Conservation (phyloP, 2,888 invertebrate species). For the Heterodera filipjevi region DNA sequence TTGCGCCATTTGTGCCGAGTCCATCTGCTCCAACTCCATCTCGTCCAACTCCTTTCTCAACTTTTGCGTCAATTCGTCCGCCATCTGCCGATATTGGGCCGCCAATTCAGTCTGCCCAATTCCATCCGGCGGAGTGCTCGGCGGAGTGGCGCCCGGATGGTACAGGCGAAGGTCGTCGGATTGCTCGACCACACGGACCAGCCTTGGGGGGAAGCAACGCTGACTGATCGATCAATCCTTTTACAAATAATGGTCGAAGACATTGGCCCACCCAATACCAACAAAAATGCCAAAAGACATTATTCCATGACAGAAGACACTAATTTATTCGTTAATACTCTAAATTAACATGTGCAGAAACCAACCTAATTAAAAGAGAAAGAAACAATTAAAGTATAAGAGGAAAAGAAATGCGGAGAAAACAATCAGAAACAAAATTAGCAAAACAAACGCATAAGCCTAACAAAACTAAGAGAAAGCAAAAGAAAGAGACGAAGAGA, state of each 20-base stretch:
- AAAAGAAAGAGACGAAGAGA: no score
- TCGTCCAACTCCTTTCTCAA: slow-evolving; percentile 39
- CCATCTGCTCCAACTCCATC: slow-evolving; percentile 22
- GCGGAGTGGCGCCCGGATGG: slow-evolving; percentile 35
- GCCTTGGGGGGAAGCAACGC: neutral
- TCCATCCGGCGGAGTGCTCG: slow-evolving; percentile 31
- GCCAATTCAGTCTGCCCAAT: slow-evolving; percentile 32
- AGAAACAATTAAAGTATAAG: no score
- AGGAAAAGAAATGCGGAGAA: no score
- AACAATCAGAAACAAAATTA: no score
- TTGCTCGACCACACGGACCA: neutral
- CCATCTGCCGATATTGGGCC: slow-evolving; percentile 42
- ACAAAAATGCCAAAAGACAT: neutral
- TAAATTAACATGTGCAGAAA: neutral
- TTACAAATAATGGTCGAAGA: neutral
- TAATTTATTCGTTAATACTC: slow-evolving; percentile 15
- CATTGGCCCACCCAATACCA: no score
- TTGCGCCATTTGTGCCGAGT: slow-evolving; percentile 38
- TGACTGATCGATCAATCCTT: neutral
- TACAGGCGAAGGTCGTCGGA: neutral
- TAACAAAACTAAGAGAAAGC: no score
- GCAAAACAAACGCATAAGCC: no score
- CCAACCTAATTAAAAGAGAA: no score
- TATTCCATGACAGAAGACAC: slow-evolving; percentile 15
- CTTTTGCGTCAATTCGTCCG: slow-evolving; percentile 43